Evolutionary conservation across 2,888 invertebrate species (phyloP).

Genomic region (Noctua janthe): DNA sequence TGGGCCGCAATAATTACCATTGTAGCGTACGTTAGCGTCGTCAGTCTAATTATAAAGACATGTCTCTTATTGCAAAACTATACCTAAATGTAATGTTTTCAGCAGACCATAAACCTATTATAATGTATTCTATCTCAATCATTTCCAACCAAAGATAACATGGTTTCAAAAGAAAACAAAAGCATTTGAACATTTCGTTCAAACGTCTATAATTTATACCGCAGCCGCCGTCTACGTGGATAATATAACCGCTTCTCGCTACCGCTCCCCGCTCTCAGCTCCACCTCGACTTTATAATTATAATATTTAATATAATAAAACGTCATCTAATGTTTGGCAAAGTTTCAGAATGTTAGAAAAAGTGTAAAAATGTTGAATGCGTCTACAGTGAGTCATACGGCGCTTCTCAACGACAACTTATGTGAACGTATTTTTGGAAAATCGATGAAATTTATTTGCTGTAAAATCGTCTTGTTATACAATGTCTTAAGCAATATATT

Average conservation of each 20-base stretch:
- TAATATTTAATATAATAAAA: conserved; percentile 73
- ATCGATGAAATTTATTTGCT: conserved; percentile 58
- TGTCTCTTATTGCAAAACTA: not conserved
- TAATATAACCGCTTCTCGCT: not conserved
- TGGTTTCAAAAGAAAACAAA: not conserved
- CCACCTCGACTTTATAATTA: conserved; percentile 67
- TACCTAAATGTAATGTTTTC: not conserved
- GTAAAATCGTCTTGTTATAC: conserved; percentile 44
- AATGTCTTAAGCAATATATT: conserved; percentile 18
- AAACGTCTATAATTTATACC: not conserved
- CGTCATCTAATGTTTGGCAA: conserved; percentile 72
- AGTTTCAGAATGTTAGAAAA: conserved; percentile 71
- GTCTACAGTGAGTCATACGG: conserved; percentile 68
- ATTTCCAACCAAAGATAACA: not conserved
- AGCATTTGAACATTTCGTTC: not conserved
- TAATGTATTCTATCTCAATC: not conserved
- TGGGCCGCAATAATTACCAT: not conserved
- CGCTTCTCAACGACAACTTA: conserved; percentile 39
- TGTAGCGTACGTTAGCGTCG: not conserved
- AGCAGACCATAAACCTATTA: not conserved
- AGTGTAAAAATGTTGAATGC: conserved; percentile 67
- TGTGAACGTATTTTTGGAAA: conserved; percentile 47
- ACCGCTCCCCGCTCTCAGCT: conserved; percentile 56
- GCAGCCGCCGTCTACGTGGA: not conserved
- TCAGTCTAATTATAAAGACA: not conserved